A percentile compares a stretch with the other conserved stretches of the same genome.
These are phyloP conservation scores for Leptopilina clavipes DNA, from an alignment of 1,140 invertebrate genomes.

Conservation along the genomic window DNA sequence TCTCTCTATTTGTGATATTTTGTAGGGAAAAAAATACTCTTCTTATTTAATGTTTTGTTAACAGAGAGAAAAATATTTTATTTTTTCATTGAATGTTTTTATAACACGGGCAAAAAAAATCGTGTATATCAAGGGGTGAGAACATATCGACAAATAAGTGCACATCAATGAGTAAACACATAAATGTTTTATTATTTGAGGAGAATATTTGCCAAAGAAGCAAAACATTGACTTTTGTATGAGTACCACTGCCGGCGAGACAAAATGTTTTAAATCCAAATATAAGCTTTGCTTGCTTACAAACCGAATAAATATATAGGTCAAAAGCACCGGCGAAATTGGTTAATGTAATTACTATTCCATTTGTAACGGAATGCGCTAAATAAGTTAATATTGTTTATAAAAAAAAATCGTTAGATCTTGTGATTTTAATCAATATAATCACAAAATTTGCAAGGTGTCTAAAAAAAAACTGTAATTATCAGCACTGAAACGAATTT, in stretches of 20 bases:
- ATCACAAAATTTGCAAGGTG: no score
- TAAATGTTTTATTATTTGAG: conserved; percentile 24
- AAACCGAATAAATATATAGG: conserved; percentile 24
- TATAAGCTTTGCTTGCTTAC: conserved; percentile 7
- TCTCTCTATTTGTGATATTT: no score
- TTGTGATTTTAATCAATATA: no score
- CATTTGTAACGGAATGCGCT: background rate
- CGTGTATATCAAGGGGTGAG: background rate
- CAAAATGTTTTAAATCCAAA: conserved; percentile 19
- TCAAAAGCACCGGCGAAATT: conserved; percentile 21
- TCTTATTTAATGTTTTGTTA: no score
- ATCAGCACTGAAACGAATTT: no score
- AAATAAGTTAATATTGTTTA: background rate
- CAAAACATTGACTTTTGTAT: conserved; percentile 35
- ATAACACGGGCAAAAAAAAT: background rate
- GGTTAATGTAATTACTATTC: conserved; percentile 16
- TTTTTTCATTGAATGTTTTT: background rate
- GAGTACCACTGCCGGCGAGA: background rate
- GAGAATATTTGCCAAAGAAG: conserved; percentile 21
- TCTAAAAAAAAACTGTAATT: no score
- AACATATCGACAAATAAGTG: background rate
- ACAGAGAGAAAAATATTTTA: no score
- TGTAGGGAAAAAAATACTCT: no score
- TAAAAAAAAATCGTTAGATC: background rate
- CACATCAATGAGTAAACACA: background rate